Evolutionary conservation across 2,888 invertebrate species (phyloP), one percentile per base, ranked within the genome.

Genomic region (Leistus spinibarbis): DNA sequence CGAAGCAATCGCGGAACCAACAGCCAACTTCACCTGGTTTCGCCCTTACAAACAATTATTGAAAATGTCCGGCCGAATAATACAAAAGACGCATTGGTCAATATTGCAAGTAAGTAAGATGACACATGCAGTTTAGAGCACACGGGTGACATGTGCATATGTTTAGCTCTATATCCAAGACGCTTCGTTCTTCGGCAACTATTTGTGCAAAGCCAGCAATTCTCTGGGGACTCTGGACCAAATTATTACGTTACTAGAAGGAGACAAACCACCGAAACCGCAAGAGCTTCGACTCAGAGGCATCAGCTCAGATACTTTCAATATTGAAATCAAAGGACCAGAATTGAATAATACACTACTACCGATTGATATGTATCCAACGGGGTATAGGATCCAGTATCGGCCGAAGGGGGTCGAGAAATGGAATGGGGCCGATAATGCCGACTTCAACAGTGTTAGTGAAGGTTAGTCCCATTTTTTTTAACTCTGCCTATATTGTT

Each of bases 1-100:
- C 56, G 98, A 98, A 84, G 96, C 95, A 92, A 91, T 93, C 79
- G 88, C 90, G 62, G 88, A 91, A 78, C 91, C 83, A 85, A 87
- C 80, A 82, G 88, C 81, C 83, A 86, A 78, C 76, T 83, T 85
- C 79, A 80, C 89, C 87, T 69, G 85, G 86, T 77, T 88, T 88
- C 3, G 88, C 88, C 80, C 82, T 72, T 82, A 83, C 72, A 80
- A 81, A 77, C 79, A 78, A 68, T 77, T 67, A 63, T 77, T 76
- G 9, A 77, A 76, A 76, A 78, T 77, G 77, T 77, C 57, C 64
- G 76, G 19, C 54, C 85, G 79, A 80, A 82, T 60, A 82, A 82
- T 77, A 81, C 83, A 73, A 80, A 82, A 78, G 77, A 79, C 75
- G 76, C 83, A 84, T 77, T 81, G 81, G 77, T 85, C 86, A 4